Base-by-base conservation (phyloP, 2,888 invertebrate species). In the Drosophila stalkeri region DNA sequence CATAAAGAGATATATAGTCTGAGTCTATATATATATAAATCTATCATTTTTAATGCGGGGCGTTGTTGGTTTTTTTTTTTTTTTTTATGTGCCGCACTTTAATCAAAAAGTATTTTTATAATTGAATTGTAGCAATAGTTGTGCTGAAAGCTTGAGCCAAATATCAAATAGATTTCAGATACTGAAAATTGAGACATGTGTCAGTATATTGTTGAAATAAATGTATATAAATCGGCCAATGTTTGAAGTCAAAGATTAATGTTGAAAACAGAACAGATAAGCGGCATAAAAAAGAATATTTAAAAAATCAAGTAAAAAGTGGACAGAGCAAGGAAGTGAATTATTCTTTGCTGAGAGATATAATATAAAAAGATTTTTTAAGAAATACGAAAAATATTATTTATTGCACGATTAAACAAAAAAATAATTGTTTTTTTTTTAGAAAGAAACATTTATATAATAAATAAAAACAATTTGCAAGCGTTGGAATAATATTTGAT, bases 91-190 rank as follows among this genome's bases (percentile, higher is more conserved):
- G 77, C 80, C 86, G 89, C 84, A 74, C 81, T 84, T 72, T 80
- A 80, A 80, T 76, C 81, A 80, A 76, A 72, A 77, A 75, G 64
- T 80, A 72, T 79, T 81, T 75, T 81, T 81, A 72, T 84, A 89
- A 84, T 84, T 84, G 89, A 84, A 84, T 89, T 89, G 89, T 89
- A 66, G 81, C 84, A 73, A 60, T 47, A 70, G 49, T 69, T 69
- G 68, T 75, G 86, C 71, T 84, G 73, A 86, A 78, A 86, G 73
- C 67, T 78, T 63, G 61, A 76, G 65, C 72, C 78, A 72, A 64
- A 64, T 72, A 75, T 80, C 75, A 76, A 82, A 68, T 46, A 75
- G 71, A 87, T 89, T 72, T 60, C 11, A 78, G 80, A 76, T 78
- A 77, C 46, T 52, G 60, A 65, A 76, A 72, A 80, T 80, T 80